Evolutionary conservation across 2,113 vertebrate species (phyloP).

Genomic region (Dipodomys stephensi): DNA sequence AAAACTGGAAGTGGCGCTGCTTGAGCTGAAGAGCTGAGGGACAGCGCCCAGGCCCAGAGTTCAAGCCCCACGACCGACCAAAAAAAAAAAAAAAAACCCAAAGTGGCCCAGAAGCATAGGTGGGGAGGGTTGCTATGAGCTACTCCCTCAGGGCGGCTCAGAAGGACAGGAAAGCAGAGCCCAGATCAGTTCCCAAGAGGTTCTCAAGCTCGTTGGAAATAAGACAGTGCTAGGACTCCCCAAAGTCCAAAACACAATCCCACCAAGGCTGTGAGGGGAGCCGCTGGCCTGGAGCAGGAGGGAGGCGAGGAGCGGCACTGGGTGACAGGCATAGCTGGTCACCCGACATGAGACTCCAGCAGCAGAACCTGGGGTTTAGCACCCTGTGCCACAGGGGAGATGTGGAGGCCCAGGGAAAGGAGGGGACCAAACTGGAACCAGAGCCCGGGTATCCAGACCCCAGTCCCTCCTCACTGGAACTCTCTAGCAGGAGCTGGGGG

Average conservation of each 20-base stretch:
- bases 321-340: neutral
- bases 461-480: too few relatives aligned
- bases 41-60: too few relatives aligned
- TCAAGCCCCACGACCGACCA: too few relatives aligned
- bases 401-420: neutral
- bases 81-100: too few relatives aligned
- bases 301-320: neutral
- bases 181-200: neutral
- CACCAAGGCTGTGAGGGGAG: neutral
- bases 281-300: neutral
- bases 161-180: neutral
- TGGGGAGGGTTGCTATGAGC: neutral
- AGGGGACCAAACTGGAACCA: neutral
- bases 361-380: neutral
- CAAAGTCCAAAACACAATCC: neutral
- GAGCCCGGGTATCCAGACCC: too few relatives aligned
- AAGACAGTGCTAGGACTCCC: neutral
- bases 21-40: too few relatives aligned
- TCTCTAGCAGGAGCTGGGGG: neutral
- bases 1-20: too few relatives aligned
- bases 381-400: neutral
- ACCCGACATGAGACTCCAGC: neutral
- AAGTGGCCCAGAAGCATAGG: neutral
- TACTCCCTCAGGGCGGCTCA: accelerated
- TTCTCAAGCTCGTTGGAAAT: neutral